Conservation (phyloP, 2,113 vertebrate genomes). For the Campylomormyrus numenius region DNA sequence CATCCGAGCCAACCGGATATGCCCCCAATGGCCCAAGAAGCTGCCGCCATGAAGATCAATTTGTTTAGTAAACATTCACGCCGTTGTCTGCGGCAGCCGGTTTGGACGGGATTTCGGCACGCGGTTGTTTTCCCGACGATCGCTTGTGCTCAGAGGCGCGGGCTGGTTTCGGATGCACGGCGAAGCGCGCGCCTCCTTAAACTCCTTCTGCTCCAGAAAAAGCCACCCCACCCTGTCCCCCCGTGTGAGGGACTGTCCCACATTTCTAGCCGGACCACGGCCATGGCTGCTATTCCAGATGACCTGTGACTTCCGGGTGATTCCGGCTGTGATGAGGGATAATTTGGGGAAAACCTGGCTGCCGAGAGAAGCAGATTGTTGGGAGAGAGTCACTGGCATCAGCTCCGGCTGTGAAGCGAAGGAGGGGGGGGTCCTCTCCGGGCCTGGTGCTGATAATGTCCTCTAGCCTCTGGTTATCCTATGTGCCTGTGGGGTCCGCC, state of each 20-base stretch:
- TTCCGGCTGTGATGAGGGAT: neutral
- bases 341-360: neutral
- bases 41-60: neutral
- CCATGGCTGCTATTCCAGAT: neutral
- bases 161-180: neutral
- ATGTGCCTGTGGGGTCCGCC: slow-evolving; percentile 30
- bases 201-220: neutral
- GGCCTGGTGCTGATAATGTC: neutral
- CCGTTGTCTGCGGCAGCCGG: neutral
- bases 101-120: neutral
- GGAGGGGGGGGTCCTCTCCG: neutral
- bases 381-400: neutral
- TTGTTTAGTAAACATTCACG: slow-evolving; percentile 7
- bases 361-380: neutral
- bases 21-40: neutral
- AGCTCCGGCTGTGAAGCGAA: neutral
- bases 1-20: neutral
- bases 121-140: neutral
- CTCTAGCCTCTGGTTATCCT: neutral
- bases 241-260: neutral
- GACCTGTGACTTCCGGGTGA: slow-evolving; percentile 12
- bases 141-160: neutral
- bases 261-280: neutral
- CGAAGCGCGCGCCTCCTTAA: neutral
- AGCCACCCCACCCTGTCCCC: neutral